These are phyloP conservation scores for Drosophila takahashii DNA, from an alignment of 1,140 invertebrate species.

Conservation along the genomic window DNA sequence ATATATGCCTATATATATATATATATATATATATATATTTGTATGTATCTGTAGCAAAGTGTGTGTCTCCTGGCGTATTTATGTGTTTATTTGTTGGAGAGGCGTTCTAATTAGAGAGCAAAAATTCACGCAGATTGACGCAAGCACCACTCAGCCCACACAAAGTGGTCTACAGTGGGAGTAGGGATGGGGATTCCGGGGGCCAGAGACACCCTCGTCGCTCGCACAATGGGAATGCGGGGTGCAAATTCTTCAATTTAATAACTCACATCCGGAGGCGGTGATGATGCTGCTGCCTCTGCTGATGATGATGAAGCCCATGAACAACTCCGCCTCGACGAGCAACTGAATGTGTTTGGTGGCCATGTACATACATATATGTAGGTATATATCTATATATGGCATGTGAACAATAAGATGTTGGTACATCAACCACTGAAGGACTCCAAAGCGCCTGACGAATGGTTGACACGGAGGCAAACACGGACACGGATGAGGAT, in stretches of 20 bases:
- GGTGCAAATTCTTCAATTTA: slow-evolving; percentile 81
- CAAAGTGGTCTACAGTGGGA: slow-evolving; percentile 12
- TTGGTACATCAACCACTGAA: slow-evolving; percentile 44
- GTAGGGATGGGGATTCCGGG: neutral
- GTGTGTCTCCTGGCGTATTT: slow-evolving; percentile 21
- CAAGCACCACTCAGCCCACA: slow-evolving; percentile 57
- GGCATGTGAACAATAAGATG: slow-evolving; percentile 59
- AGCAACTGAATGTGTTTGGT: slow-evolving; percentile 1
- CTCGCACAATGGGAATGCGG: slow-evolving; percentile 41
- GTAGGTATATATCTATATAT: neutral
- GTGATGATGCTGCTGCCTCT: slow-evolving; percentile 31
- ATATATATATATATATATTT: slow-evolving; percentile 10
- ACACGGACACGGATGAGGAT: slow-evolving; percentile 8
- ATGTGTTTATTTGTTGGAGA: slow-evolving; percentile 56
- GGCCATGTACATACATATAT: slow-evolving; percentile 6
- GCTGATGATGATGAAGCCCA: slow-evolving; percentile 14
- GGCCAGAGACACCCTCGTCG: slow-evolving; percentile 10
- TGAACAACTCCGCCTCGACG: slow-evolving; percentile 28
- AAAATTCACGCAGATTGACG: slow-evolving; percentile 72
- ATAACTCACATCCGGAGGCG: slow-evolving; percentile 76
- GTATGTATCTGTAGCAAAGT: slow-evolving; percentile 7
- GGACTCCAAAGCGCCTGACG: slow-evolving; percentile 59
- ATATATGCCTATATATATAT: slow-evolving; percentile 4
- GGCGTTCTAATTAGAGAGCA: slow-evolving; percentile 81
- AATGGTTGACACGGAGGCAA: slow-evolving; percentile 70